A percentile compares a stretch with the other conserved stretches of the same genome.
Conservation (phyloP, 2,888 invertebrate genomes). For the Nematopogon swammerdamellus region DNA sequence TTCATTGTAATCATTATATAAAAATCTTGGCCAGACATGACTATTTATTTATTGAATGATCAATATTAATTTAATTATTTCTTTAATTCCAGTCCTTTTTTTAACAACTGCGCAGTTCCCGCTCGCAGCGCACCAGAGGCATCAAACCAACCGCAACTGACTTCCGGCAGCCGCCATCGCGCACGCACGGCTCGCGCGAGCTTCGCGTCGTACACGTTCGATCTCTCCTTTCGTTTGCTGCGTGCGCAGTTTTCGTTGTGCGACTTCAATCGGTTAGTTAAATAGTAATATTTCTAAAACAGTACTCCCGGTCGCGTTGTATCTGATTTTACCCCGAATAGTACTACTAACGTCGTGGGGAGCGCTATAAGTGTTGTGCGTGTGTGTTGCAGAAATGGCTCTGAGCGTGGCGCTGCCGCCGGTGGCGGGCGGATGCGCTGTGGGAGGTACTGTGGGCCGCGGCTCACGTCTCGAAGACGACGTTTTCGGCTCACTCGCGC, state of each 20-base stretch:
- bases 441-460: conserved; percentile 54
- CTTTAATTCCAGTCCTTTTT: too few species aligned
- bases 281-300: not conserved
- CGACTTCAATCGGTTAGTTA: not conserved
- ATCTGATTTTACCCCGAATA: too few species aligned
- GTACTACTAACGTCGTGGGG: too few species aligned
- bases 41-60: too few species aligned
- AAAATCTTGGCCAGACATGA: too few species aligned
- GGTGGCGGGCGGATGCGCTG: conserved; percentile 31
- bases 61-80: too few species aligned
- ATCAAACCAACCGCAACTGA: too few species aligned
- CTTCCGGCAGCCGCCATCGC: too few species aligned
- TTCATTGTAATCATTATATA: too few species aligned
- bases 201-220: not conserved
- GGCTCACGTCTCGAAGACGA: conserved; percentile 33
- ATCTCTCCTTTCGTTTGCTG: not conserved
- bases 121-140: too few species aligned
- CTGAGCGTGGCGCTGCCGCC: conserved; percentile 60
- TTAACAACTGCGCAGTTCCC: too few species aligned
- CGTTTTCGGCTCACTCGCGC: conserved; percentile 37
- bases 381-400: conserved; percentile 51
- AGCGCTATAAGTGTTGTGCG: conserved; percentile 1
- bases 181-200: not conserved
- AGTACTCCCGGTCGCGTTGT: not conserved
- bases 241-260: not conserved